Percentiles rank a stretch among this genome's conserved stretches.
Conservation (phyloP, 2,888 invertebrate genomes). For the Monochamus alternatus region DNA sequence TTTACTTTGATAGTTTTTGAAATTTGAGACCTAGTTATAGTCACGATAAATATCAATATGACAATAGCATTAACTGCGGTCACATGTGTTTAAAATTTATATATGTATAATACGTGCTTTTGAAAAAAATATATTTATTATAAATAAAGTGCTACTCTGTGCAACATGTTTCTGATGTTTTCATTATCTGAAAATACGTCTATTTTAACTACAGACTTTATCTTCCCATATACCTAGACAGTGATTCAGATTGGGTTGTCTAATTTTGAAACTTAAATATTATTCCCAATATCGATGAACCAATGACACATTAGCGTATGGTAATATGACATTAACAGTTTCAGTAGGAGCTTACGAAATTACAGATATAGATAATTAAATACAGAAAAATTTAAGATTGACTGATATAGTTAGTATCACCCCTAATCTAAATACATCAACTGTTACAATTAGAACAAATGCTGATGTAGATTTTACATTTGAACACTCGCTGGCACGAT, state of each 20-base stretch:
- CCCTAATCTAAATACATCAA: constrained; percentile 17
- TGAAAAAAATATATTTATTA: neutral
- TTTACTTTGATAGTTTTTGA: constrained; percentile 48
- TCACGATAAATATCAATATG: neutral
- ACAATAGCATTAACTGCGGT: constrained; percentile 32
- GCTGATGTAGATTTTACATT: constrained; percentile 11
- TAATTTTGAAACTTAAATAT: constrained; percentile 36
- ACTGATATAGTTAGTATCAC: constrained; percentile 4
- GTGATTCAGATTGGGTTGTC: constrained; percentile 32
- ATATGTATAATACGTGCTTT: constrained; percentile 19
- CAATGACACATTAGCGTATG: constrained; percentile 38
- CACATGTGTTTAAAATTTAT: constrained; percentile 45
- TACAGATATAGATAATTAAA: constrained; percentile 12
- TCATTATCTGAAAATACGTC: neutral
- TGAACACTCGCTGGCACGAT: neutral
- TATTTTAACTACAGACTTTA: neutral
- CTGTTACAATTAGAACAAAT: constrained; percentile 14
- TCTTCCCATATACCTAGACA: constrained; percentile 40
- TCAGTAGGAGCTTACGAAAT: constrained; percentile 29
- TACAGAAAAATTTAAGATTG: neutral
- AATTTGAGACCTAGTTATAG: constrained; percentile 37
- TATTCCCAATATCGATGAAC: constrained; percentile 37
- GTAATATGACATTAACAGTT: constrained; percentile 5
- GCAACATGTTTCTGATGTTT: neutral
- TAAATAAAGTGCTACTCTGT: neutral